Evolutionary conservation across 2,888 invertebrate species (phyloP), one percentile per base, ranked within the genome.

Genomic region (Catocala sponsa): DNA sequence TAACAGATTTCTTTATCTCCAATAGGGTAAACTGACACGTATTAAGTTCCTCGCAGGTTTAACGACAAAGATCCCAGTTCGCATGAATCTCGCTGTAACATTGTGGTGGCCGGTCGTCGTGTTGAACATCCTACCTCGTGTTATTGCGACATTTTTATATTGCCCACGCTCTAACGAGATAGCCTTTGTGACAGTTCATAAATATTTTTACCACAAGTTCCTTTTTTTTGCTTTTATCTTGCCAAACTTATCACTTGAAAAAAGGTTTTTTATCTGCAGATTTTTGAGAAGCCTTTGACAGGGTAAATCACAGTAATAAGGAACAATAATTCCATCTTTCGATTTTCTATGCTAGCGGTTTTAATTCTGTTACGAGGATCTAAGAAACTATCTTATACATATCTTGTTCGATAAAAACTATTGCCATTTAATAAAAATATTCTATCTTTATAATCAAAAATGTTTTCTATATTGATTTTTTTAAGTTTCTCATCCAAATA

Each of bases 21-120:
- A 10, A 32, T 42, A 10, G 15, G 10, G 0, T 41, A 51, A 51
- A 25, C 53, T 25, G 10, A 60, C 50, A 78, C 65, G 70, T 68
- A 76, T 67, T 74, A 67, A 51, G 15, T 0, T 6, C 58, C n/a
- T 9, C 15, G 15, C 35, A 66, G 13, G 49, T 57, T 63, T 63
- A 56, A 59, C 12, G 41, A 66, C 65, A 58, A 61, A 56, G 59
- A 67, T 68, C 68, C 47, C 63, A 59, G 43, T 48, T 50, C 46
- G 41, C 82, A 81, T 85, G 81, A 86, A 83, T 86, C 85, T 84
- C 55, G 15, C 64, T 55, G 50, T 78, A 84, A 82, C 74, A 65
- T 67, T 80, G 80, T 71, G 84, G 85, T 80, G 62, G 47, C 25
- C 44, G 59, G 46, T 53, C 62, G 52, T 42, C 49, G 5, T 43